A percentile compares a stretch with the other conserved stretches of the same genome.
phyloP scores from a whole-genome alignment of 2,113 vertebrate species.

The Leucopsar rothschildi region DNA sequence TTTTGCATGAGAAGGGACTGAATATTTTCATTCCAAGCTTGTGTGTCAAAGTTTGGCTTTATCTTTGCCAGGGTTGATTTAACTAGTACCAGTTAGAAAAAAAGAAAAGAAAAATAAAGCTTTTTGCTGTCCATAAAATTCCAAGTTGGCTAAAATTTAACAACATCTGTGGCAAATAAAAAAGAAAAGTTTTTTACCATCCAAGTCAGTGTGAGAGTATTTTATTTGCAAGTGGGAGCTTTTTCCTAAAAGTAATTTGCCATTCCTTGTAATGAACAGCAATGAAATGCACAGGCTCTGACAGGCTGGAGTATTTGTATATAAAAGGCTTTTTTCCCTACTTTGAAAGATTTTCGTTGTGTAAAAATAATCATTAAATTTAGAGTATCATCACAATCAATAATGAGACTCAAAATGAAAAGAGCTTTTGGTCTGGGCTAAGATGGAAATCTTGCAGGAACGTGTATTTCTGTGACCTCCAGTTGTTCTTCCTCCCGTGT shows the following conservation, averaged over 20 bases:
- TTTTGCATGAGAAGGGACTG: slow-evolving; percentile 38
- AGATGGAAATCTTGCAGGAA: background rate
- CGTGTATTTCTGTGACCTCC: background rate
- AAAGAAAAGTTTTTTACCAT: background rate
- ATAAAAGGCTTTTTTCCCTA: fast-evolving
- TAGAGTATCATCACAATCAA: background rate
- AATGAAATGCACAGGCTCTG: background rate
- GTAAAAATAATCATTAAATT: background rate
- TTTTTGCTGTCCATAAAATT: slow-evolving; percentile 5
- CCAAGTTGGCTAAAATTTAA: slow-evolving; percentile 27
- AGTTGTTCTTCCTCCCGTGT: background rate
- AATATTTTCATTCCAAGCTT: slow-evolving; percentile 40
- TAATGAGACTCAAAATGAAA: background rate
- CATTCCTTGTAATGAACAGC: background rate
- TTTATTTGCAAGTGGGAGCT: background rate
- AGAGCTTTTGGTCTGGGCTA: background rate
- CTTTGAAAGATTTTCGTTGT: background rate
- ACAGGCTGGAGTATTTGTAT: background rate
- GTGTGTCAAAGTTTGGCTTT: slow-evolving; percentile 48
- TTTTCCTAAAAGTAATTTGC: background rate
- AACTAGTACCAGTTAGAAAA: background rate
- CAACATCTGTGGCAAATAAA: slow-evolving; percentile 11
- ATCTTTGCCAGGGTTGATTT: slow-evolving; percentile 4
- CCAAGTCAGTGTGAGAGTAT: background rate
- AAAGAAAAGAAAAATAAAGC: background rate